phyloP scores from a whole-genome alignment of 2,797 vertebrate species.

The Loris lydekkerianus region DNA sequence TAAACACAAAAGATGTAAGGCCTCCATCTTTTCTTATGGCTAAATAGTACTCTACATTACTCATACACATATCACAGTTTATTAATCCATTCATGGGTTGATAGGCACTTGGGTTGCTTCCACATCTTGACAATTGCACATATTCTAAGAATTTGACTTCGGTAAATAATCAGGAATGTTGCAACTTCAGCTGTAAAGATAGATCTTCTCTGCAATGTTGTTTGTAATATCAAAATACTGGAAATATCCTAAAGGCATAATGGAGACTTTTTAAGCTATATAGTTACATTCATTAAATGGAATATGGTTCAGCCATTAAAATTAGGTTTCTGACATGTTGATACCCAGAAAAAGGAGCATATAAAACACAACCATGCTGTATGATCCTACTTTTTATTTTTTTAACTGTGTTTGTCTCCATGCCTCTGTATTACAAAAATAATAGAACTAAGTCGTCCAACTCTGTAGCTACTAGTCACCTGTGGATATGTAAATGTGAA shows the following conservation, averaged over 20 bases:
- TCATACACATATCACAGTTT: no score
- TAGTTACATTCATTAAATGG: background rate
- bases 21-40: no score
- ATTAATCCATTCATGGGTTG: no score
- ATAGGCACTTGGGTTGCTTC: no score
- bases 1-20: no score
- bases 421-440: background rate
- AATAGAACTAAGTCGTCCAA: background rate
- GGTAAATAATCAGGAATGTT: conserved; percentile 1
- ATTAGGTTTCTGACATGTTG: background rate
- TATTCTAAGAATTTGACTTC: conserved; percentile 8
- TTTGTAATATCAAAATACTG: conserved; percentile 18
- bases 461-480: background rate
- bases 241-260: background rate
- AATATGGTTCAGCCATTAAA: background rate
- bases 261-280: background rate
- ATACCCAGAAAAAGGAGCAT: background rate
- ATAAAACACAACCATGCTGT: background rate
- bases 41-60: no score
- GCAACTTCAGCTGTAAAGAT: background rate
- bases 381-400: background rate
- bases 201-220: background rate
- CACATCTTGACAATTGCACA: background rate
- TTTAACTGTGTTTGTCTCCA: background rate
- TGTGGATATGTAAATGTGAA: background rate